Evolutionary conservation across 2,888 invertebrate genomes (phyloP).

Genomic region (Drosophila lacicola): DNA sequence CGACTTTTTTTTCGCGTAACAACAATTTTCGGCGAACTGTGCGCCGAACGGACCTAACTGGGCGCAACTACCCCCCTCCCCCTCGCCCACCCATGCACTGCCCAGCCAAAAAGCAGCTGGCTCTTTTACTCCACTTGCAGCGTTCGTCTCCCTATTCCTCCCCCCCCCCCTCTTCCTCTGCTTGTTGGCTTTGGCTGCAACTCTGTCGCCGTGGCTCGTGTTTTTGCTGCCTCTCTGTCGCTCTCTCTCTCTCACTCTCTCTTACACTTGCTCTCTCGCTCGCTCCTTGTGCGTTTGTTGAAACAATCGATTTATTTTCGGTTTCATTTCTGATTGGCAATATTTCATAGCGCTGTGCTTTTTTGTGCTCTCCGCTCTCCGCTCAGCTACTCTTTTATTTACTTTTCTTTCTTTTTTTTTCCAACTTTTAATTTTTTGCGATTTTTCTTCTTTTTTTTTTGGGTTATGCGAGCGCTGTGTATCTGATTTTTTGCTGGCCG

Average conservation of each 20-base stretch:
- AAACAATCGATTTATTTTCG: constrained; percentile 84
- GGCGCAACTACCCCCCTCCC: constrained; percentile 1
- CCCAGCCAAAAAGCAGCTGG: constrained; percentile 28
- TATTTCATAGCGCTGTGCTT: constrained; percentile 77
- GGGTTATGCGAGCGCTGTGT: constrained; percentile 26
- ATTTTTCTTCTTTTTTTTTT: constrained; percentile 5
- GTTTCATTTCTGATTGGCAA: constrained; percentile 84
- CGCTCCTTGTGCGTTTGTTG: constrained; percentile 66
- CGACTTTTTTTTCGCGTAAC: constrained; percentile 71
- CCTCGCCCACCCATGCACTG: not conserved
- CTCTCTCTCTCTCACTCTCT: no score
- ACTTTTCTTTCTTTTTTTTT: constrained; percentile 14
- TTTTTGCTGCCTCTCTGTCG: constrained; percentile 28
- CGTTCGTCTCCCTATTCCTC: constrained; percentile 33
- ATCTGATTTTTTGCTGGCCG: constrained; percentile 50
- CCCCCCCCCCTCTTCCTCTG: constrained; percentile 7
- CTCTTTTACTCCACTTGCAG: constrained; percentile 57
- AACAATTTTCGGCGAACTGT: constrained; percentile 51
- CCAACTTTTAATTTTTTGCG: no score
- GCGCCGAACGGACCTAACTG: constrained; percentile 25
- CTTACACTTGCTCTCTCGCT: constrained; percentile 1
- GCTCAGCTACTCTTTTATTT: constrained; percentile 14
- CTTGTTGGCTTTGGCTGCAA: constrained; percentile 56
- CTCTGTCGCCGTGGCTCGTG: constrained; percentile 56
- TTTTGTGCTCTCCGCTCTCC: constrained; percentile 3